These are phyloP conservation scores for Lycorma delicatula DNA, from an alignment of 1,140 invertebrate genomes.

Conservation along the genomic window DNA sequence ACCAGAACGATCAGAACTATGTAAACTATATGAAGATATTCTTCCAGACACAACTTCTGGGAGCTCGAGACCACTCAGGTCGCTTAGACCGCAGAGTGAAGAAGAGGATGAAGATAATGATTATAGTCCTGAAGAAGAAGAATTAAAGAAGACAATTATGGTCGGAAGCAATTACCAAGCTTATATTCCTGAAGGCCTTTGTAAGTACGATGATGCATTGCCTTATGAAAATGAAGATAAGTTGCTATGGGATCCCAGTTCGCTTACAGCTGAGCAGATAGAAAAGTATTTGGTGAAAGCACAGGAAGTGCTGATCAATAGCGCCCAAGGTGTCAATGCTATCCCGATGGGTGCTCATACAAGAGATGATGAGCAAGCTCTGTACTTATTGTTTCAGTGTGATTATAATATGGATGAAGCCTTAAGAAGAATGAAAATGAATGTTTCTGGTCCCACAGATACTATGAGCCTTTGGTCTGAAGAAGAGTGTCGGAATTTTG, in stretches of 20 bases:
- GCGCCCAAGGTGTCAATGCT: slow-evolving; percentile 37
- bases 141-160: slow-evolving; percentile 77
- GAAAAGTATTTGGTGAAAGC: slow-evolving; percentile 74
- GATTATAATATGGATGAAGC: slow-evolving; percentile 92
- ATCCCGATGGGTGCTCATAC: slow-evolving; percentile 63
- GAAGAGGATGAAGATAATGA: slow-evolving; percentile 64
- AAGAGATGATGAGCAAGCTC: no score
- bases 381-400: slow-evolving; percentile 87
- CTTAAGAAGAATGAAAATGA: slow-evolving; percentile 70
- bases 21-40: slow-evolving; percentile 47
- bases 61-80: no score
- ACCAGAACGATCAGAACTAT: slow-evolving; percentile 38
- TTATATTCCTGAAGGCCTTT: slow-evolving; percentile 81
- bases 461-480: slow-evolving; percentile 89
- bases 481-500: slow-evolving; percentile 95
- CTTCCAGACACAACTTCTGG: slow-evolving; percentile 39
- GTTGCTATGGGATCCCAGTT: slow-evolving; percentile 82
- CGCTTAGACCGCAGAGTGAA: slow-evolving; percentile 53
- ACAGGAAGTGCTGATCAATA: slow-evolving; percentile 40
- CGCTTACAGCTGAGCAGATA: slow-evolving; percentile 60
- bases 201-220: slow-evolving; percentile 72
- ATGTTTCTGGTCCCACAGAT: slow-evolving; percentile 58
- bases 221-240: slow-evolving; percentile 97
- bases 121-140: slow-evolving; percentile 67
- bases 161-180: slow-evolving; percentile 93